Base-by-base conservation (phyloP, 2,113 vertebrate species). In the Laticauda colubrina region DNA sequence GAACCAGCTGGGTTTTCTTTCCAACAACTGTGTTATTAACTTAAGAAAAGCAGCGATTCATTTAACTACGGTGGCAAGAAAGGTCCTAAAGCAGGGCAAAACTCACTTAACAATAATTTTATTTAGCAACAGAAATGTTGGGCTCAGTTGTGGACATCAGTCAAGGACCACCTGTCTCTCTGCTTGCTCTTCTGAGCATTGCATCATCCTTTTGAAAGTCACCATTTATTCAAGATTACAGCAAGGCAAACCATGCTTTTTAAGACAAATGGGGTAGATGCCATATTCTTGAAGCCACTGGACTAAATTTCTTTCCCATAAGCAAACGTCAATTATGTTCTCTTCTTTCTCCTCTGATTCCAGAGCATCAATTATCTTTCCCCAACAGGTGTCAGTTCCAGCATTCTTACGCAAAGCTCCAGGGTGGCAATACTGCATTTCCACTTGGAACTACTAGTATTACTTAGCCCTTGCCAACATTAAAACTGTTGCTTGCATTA, bases 401-500 rank as follows among this genome's bases (percentile, higher is more conserved):
- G 23, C 55, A 18, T 92, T 64, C 93, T 92, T 90, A 56, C 91
- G n/a, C 34, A 87, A 87, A 81, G 94, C 90, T 93, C 94, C 90
- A 64, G 5, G 93, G 88, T 26, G 93, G 93, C 94, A 93, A 10
- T 87, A 8, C 69, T 7, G 15, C 18, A 43, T 90, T 93, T 85
- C 11, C 12, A 94, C 91, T 91, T 34, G 0, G 29, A 89, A 61
- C 57, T 94, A 90, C 91, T 91, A 39, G 2, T 9, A 87, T 91
- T 91, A 20, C 34, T 23, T 89, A 64, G 91, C 69, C 43, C 11
- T 69, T 92, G 91, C 51, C 20, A 94, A 89, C 92, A 89, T 57
- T 93, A 95, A 96, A 95, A 95, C 94, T 95, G 94, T 94, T 89
- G 0, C 0, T 55, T 90, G 3, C 39, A 64, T 94, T 93, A 93